Evolutionary conservation across 1,140 invertebrate species (phyloP), one percentile per base, ranked within the genome.

Genomic region (Lepidurus couesii): DNA sequence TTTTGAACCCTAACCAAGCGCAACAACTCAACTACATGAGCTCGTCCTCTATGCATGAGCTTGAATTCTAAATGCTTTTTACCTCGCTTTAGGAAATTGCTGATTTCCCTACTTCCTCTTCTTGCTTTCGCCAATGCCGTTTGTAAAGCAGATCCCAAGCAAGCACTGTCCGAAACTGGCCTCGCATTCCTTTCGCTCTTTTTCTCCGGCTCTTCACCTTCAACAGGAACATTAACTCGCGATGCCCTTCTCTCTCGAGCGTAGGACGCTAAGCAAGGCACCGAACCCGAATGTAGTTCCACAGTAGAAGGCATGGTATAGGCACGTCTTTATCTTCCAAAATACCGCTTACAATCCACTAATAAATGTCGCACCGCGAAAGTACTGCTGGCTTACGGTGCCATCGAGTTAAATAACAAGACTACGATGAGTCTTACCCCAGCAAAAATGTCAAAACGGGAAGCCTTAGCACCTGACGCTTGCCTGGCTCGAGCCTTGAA

Each of bases 121-220:
- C 53, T 65, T 7, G 53, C 53, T 21, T 65, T 65, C 1, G 53
- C 53, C 21, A 65, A 65, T 13, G 53, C 53, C 21, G 53, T 65
- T 65, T 65, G 53, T 16, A 65, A 65, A 65, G 53, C 53, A 65
- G 53, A 65, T 65, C 53, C 53, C 53, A 65, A 65, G 53, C 53
- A 65, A n/a, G 21, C 53, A 65, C 53, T 65, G 53, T 65, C 53
- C 8, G 53, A 65, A 65, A 65, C 53, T 21, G 53, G 53, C 13
- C 53, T 65, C 0, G 13, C 2, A 65, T 65, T 65, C 53, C 21
- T 65, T 65, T 65, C 13, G 21, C 21, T 65, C 53, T 21, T 65
- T 65, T 65, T 21, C 16, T 65, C 53, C 53, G n/a, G 6, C 8
- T 65, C 53, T 21, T 65, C 53, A 21, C 21, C 21, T 65, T 65